Percentiles rank a stretch among this genome's conserved stretches.
Evolutionary conservation across 35 echinoderm and acorn worm species (phyloP).

Genomic region (Anneissia japonica): DNA sequence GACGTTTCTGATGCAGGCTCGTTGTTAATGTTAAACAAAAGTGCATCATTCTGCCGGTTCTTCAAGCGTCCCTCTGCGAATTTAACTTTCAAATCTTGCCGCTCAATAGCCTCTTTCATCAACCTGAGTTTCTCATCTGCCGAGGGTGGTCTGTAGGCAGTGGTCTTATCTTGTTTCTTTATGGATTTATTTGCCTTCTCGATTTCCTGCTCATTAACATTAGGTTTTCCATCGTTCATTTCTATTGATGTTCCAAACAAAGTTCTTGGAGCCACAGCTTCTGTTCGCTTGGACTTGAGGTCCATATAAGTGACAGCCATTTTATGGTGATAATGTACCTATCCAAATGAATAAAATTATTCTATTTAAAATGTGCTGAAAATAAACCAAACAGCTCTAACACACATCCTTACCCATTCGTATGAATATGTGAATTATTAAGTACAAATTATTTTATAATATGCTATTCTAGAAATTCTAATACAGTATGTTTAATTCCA

Average conservation of each 20-base stretch:
- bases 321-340: too few relatives aligned
- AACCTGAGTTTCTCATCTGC: constrained; percentile 34
- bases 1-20: constrained; percentile 43
- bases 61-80: constrained; percentile 51
- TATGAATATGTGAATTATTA: too few relatives aligned
- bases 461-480: too few relatives aligned
- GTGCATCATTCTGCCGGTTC: constrained; percentile 53
- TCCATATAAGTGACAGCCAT: constrained; percentile 52
- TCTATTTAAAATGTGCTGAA: too few relatives aligned
- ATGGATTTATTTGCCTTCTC: constrained; percentile 15
- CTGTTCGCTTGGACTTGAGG: constrained; percentile 70
- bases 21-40: too few relatives aligned
- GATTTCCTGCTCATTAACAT: constrained; percentile 16
- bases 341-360: too few relatives aligned
- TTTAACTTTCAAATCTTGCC: constrained; percentile 44
- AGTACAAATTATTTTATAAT: too few relatives aligned
- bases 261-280: constrained; percentile 79
- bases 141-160: constrained; percentile 36
- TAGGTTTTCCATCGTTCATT: constrained; percentile 55
- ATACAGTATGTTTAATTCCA: too few relatives aligned
- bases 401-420: too few relatives aligned
- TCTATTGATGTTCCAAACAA: constrained; percentile 83
- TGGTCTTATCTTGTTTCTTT: constrained; percentile 59
- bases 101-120: constrained; percentile 31
- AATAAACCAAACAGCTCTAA: too few relatives aligned